Conservation (phyloP, 2,797 vertebrate species). For the Hypotaenidia philippensis region DNA sequence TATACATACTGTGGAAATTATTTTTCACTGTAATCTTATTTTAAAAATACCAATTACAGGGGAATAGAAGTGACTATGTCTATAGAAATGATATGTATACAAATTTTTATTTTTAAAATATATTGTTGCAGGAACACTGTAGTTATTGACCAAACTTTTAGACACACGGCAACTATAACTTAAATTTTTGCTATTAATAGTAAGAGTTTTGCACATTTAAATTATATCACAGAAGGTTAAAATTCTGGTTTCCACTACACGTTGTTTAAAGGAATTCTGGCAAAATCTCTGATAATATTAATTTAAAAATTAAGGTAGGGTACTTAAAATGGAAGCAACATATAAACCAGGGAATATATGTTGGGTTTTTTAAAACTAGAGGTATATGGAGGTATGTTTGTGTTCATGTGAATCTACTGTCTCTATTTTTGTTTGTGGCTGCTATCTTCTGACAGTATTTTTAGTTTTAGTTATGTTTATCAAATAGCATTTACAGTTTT, state of each 20-base stretch:
- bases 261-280: not conserved
- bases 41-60: not conserved
- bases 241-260: not conserved
- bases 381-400: not conserved
- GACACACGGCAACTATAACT: not conserved
- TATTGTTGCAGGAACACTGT: not conserved
- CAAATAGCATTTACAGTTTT: not conserved
- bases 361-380: not conserved
- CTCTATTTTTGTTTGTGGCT: not conserved
- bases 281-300: not conserved
- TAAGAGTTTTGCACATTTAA: not conserved
- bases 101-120: not conserved
- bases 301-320: not conserved
- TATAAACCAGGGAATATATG: not conserved
- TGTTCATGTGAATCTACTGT: not conserved
- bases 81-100: not conserved
- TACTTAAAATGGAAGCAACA: not conserved
- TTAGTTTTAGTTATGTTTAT: not conserved
- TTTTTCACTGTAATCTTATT: not conserved
- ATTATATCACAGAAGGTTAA: not conserved
- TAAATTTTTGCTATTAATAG: not conserved
- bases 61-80: not conserved
- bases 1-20: not conserved
- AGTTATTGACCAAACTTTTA: not conserved
- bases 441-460: not conserved